phyloP scores from a whole-genome alignment of 1,140 invertebrate species.

The Drosophila sp. region DNA sequence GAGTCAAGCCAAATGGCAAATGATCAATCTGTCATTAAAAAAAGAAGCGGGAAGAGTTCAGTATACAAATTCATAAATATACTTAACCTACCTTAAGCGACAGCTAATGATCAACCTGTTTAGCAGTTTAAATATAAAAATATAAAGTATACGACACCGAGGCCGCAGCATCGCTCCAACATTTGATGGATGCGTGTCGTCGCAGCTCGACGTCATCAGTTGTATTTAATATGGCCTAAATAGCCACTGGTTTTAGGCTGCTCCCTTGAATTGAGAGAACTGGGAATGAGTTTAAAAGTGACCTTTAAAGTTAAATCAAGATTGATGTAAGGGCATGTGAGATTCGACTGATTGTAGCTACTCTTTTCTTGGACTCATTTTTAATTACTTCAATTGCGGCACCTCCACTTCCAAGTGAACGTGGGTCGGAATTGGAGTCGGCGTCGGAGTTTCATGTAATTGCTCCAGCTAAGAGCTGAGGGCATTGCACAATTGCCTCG shows the following conservation, averaged over 20 bases:
- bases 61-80: conserved; percentile 20
- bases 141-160: conserved; percentile 12
- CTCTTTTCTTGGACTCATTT: conserved; percentile 16
- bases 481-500: conserved; percentile 53
- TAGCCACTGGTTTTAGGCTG: background rate
- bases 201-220: background rate
- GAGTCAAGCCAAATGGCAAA: conserved; percentile 46
- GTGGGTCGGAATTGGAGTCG: too few relatives aligned
- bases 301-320: conserved; percentile 16
- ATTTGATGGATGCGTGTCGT: conserved; percentile 57
- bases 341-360: conserved; percentile 1
- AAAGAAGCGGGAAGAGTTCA: conserved; percentile 16
- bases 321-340: background rate
- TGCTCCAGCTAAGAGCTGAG: conserved; percentile 33
- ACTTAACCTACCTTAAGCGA: background rate
- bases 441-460: conserved; percentile 69
- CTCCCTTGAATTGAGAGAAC: conserved; percentile 1
- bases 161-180: background rate
- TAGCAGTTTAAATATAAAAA: conserved; percentile 1
- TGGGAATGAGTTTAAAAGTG: background rate
- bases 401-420: conserved; percentile 7
- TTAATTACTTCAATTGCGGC: conserved; percentile 27
- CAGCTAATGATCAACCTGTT: conserved; percentile 29
- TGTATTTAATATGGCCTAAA: background rate
- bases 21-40: conserved; percentile 44